phyloP scores from a whole-genome alignment of 1,140 invertebrate species.

The Apis cerana region DNA sequence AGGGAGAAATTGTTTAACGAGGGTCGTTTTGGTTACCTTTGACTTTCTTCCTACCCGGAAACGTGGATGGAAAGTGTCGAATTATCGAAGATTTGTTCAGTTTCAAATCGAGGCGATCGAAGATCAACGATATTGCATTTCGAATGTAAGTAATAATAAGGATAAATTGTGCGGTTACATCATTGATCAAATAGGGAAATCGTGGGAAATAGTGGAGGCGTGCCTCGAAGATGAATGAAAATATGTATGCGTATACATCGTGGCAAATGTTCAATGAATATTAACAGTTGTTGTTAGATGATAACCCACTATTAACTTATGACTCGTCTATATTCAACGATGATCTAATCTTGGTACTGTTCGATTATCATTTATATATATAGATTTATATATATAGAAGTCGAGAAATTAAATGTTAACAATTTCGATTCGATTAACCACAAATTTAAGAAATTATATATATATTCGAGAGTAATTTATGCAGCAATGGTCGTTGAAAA shows the following conservation, averaged over 20 bases:
- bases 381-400: too few species aligned
- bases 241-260: constrained; percentile 12
- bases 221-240: constrained; percentile 34
- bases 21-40: background rate
- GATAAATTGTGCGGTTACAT: constrained; percentile 8
- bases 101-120: too few species aligned
- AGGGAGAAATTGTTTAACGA: background rate
- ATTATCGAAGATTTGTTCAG: too few species aligned
- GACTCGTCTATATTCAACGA: background rate
- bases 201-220: background rate
- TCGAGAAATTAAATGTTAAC: too few species aligned
- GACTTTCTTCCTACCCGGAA: background rate
- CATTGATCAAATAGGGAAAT: background rate
- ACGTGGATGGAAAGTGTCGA: background rate
- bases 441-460: too few species aligned
- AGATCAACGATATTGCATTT: background rate
- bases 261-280: constrained; percentile 1
- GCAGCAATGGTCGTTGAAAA: too few species aligned
- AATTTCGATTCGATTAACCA: too few species aligned
- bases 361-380: too few species aligned
- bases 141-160: background rate
- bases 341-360: background rate
- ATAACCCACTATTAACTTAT: background rate
- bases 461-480: too few species aligned
- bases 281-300: constrained; percentile 9